A percentile compares a stretch with the other conserved stretches of the same genome.
phyloP scores from a whole-genome alignment of 2,797 vertebrate species.

The Alca torda region DNA sequence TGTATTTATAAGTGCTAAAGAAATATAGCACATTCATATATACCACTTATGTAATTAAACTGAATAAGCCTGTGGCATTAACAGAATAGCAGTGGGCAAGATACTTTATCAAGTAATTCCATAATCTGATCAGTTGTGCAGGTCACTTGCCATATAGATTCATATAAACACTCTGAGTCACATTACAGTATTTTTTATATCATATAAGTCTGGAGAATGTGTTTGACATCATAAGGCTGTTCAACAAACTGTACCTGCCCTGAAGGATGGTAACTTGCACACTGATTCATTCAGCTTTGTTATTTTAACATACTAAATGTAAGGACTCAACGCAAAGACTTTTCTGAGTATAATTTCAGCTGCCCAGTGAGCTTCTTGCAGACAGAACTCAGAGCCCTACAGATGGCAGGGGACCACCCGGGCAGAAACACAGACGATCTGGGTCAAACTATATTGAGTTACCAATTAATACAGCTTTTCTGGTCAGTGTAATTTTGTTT shows the following conservation, averaged over 20 bases:
- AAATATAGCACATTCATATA: background rate
- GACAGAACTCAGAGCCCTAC: background rate
- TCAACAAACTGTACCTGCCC: background rate
- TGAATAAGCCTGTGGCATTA: background rate
- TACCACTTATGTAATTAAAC: background rate
- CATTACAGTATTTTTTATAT: background rate
- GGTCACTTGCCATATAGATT: background rate
- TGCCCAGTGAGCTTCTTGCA: background rate
- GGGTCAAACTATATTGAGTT: background rate
- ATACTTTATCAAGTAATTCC: background rate
- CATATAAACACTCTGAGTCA: background rate
- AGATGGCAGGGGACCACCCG: background rate
- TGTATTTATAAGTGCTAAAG: background rate
- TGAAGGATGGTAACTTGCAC: background rate
- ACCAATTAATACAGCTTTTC: constrained; percentile 13
- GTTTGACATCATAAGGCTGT: background rate
- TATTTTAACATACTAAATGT: background rate
- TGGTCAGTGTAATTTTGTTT: background rate
- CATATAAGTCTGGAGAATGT: background rate
- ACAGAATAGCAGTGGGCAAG: background rate
- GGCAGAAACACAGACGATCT: background rate
- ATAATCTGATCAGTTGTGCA: background rate
- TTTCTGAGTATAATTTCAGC: background rate
- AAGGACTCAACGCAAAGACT: background rate
- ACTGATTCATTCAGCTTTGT: background rate